Conservation (phyloP, 2,888 invertebrate genomes). For the Ennomos quercinarius region DNA sequence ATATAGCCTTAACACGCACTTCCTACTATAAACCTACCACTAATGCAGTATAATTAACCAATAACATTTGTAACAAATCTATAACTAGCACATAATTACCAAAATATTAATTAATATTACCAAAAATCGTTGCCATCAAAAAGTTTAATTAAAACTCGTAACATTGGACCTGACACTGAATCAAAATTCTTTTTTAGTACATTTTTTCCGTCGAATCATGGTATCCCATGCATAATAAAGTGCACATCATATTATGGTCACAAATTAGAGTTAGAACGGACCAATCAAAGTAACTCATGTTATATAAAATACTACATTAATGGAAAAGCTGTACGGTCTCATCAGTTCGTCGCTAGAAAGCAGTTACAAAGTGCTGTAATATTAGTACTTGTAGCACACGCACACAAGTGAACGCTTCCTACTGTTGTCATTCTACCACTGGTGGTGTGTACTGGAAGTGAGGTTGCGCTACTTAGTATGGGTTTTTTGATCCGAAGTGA, state of each 20-base stretch:
- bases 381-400: slow-evolving; percentile 5
- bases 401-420: slow-evolving; percentile 34
- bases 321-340: slow-evolving; percentile 23
- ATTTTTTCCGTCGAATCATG: slow-evolving; percentile 14
- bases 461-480: too few relatives aligned
- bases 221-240: slow-evolving; percentile 43
- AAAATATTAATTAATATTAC: slow-evolving; percentile 36
- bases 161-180: slow-evolving; percentile 28
- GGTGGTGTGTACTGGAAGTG: too few relatives aligned
- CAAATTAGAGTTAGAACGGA: slow-evolving; percentile 52
- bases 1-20: slow-evolving; percentile 10
- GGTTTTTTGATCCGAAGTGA: too few relatives aligned
- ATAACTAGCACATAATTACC: slow-evolving; percentile 25
- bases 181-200: slow-evolving; percentile 30
- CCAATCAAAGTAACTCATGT: slow-evolving; percentile 56
- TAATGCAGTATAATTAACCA: slow-evolving; percentile 5
- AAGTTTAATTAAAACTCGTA: slow-evolving; percentile 37
- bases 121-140: slow-evolving; percentile 27
- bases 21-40: slow-evolving; percentile 14
- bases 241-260: slow-evolving; percentile 40
- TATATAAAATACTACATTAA: slow-evolving; percentile 43
- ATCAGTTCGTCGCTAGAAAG: slow-evolving; percentile 22
- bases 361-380: slow-evolving; percentile 4
- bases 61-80: slow-evolving; percentile 15
- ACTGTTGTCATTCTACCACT: too few relatives aligned